phyloP scores from a whole-genome alignment of 2,797 vertebrate genomes.

The Alfaro cultratus region DNA sequence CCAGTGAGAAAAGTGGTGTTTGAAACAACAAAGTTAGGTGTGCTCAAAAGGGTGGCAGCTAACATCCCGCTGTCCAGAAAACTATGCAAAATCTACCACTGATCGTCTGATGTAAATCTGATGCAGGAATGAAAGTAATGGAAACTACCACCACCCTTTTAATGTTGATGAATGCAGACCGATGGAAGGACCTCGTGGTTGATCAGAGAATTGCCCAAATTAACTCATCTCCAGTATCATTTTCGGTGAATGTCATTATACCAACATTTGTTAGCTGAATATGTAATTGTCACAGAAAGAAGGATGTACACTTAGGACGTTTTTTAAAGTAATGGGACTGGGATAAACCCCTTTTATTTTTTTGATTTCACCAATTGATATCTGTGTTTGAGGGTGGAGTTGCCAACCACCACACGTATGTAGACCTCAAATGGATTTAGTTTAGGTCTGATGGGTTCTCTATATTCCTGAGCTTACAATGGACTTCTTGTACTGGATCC shows the following conservation, averaged over 20 bases:
- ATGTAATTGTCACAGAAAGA: constrained; percentile 8
- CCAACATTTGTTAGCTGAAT: neutral
- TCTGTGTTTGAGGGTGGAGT: constrained; percentile 20
- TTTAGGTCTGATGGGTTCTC: neutral
- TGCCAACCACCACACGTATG: neutral
- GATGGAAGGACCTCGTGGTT: neutral
- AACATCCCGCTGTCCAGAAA: neutral
- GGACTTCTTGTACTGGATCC: neutral
- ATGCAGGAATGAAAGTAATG: neutral
- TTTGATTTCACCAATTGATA: constrained; percentile 16
- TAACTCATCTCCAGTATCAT: neutral
- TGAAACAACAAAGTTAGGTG: neutral
- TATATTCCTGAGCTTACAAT: neutral
- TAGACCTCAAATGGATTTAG: neutral
- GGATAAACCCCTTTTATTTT: constrained; percentile 26
- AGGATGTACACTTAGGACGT: neutral
- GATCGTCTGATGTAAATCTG: neutral
- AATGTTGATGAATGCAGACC: neutral
- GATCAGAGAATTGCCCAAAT: neutral
- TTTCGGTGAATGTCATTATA: neutral
- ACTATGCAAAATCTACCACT: neutral
- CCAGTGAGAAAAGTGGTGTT: neutral
- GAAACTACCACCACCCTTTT: neutral
- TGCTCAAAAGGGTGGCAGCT: neutral
- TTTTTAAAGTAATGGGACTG: constrained; percentile 13